phyloP scores from a whole-genome alignment of 2,797 vertebrate species.

The Acridotheres tristis region DNA sequence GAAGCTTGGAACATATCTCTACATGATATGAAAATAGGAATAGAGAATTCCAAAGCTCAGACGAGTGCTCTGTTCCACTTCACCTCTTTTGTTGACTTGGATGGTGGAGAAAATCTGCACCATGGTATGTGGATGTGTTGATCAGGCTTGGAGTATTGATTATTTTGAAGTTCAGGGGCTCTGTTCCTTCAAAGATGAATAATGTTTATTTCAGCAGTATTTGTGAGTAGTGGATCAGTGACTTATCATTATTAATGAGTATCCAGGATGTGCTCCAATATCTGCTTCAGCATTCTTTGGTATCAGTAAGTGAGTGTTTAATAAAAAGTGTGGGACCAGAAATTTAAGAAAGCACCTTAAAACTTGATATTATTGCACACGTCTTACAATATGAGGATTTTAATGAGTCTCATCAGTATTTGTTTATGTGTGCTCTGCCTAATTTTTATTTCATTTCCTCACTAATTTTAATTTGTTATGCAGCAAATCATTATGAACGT shows the following conservation, averaged over 20 bases:
- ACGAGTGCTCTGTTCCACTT: neutral
- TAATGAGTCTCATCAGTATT: slow-evolving; percentile 28
- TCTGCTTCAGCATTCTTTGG: neutral
- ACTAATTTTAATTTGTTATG: neutral
- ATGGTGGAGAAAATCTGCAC: neutral
- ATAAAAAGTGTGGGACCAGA: neutral
- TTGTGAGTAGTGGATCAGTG: neutral
- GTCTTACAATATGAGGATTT: neutral
- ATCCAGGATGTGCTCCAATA: neutral
- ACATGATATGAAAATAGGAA: neutral
- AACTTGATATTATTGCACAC: neutral
- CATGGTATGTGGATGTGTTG: neutral
- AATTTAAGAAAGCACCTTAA: neutral
- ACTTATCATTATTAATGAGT: neutral
- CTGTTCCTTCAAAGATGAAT: neutral
- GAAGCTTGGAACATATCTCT: neutral
- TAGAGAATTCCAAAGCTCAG: neutral
- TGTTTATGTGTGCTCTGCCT: slow-evolving; percentile 7
- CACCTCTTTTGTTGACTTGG: neutral
- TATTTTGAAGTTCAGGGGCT: neutral
- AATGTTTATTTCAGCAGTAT: neutral
- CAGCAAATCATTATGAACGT: neutral
- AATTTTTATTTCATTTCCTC: neutral
- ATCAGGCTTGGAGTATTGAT: neutral
- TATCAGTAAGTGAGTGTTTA: neutral